Evolutionary conservation across 2,113 vertebrate genomes (phyloP), one percentile per base, ranked within the genome.

Genomic region (Falcunculus frontatus): DNA sequence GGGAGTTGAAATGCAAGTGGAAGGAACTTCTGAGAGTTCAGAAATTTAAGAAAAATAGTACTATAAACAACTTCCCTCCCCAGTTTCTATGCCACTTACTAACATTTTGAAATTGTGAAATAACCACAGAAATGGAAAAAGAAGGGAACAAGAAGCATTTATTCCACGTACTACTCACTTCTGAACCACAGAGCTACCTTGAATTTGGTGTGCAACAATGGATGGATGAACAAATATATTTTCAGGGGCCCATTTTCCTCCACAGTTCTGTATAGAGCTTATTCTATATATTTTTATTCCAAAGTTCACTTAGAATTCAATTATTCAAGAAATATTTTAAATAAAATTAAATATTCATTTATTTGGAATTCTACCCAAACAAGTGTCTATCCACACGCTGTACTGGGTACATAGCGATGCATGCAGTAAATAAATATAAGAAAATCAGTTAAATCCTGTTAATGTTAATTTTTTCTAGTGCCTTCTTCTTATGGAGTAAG

Each of bases 11-110:
- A 67, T 46, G 33, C 35, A 72, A 79, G 52, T 35, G 26, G 27
- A 52, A 79, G 74, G 37, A 77, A 75, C 7, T 63, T 84, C 21
- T 52, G 50, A 73, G 12, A 13, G 7, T 22, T 68, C 68, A 46
- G 29, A 80, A 73, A 49, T 86, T 29, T 62, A 73, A 57, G 19
- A 16, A 76, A 83, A 64, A n/a, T 18, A 26, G 2, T 49, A 19
- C n/a, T 37, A n/a, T 30, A 35, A 32, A 44, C 5, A 52, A 25
- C 1, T 37, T 5, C 1, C 4, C 8, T 4, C 7, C 5, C 8
- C 12, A 21, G 33, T 65, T 26, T 69, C 57, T 69, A 16, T 65
- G 19, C 1, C 29, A 21, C 23, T 86, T 73, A n/a, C 6, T 33
- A 65, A 37, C 15, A 19, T 37, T 80, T 53, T 52, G 3, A 37